Evolutionary conservation across 2,888 invertebrate species (phyloP), one percentile per base, ranked within the genome.

Genomic region (Lepidonotus clava): DNA sequence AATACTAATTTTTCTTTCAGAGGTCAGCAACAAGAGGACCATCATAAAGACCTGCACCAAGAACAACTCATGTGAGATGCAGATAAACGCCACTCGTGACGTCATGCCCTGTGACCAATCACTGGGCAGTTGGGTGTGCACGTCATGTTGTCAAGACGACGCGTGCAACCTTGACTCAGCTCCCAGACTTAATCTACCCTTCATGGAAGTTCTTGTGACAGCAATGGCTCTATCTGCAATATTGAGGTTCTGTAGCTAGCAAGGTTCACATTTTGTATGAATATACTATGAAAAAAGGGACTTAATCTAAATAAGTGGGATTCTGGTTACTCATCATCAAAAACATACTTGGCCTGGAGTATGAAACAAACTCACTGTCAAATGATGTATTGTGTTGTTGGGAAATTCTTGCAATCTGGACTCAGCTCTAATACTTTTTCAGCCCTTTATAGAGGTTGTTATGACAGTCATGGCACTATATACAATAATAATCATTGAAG

Each of bases 31-130:
- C 83, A 89, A 88, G 71, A 34, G 90, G n/a, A 88, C 88, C 21
- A 90, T 90, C 24, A 89, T 87, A 21, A 90, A 90, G 76, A 88
- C 88, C 0, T 90, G 90, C 85, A 88, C 90, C 24, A 88, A 88
- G 53, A 90, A 90, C 46, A 80, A 66, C 21, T 90, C 90, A 0
- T 90, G 90, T 53, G 84, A 86, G 18, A 84, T 87, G 11, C 90
- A 90, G 71, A 87, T 80, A 8, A 86, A 85, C 61, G 90, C 88
- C 6, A 88, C 89, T 11, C 53, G 53, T 14, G 84, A 88, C 34
- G 66, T 28, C 18, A 86, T 84, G 21, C 89, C 90, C 1, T 90
- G 90, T 83, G 88, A 89, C 77, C 38, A 86, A 14, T 84, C 85
- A 24, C 56, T 86, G 11, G 85, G 84, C 32, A 87, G 84, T 34